A percentile compares a stretch with the other conserved stretches of the same genome.
Conservation (phyloP, 2,797 vertebrate genomes). For the Alauda arvensis region DNA sequence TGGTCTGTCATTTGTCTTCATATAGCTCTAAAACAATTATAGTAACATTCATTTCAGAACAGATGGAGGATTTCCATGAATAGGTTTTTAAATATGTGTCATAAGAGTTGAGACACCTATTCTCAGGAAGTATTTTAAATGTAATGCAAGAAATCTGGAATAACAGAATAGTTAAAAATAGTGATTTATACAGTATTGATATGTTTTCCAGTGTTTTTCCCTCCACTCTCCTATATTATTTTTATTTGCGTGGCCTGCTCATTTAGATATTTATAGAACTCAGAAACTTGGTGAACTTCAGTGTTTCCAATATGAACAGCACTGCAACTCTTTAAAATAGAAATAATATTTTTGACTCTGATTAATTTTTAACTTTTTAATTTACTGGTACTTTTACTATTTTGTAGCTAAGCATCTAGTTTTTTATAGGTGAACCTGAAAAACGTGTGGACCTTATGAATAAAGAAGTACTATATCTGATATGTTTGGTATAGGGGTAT, state of each 20-base stretch:
- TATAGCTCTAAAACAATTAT: constrained; percentile 1
- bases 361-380: neutral
- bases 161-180: neutral
- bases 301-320: neutral
- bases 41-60: constrained; percentile 2
- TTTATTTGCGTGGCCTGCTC: neutral
- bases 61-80: neutral
- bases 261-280: neutral
- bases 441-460: neutral
- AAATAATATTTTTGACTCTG: neutral
- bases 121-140: constrained; percentile 10
- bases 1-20: constrained; percentile 24
- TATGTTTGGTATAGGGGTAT: neutral
- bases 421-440: neutral
- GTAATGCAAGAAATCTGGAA: neutral
- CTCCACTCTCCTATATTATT: neutral
- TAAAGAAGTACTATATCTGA: neutral
- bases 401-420: neutral
- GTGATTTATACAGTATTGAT: neutral
- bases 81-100: constrained; percentile 14
- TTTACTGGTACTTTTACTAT: neutral
- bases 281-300: neutral
- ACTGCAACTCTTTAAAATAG: neutral
- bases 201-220: neutral
- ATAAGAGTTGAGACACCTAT: neutral